Percentiles rank a stretch among this genome's conserved stretches.
Evolutionary conservation across 2,797 vertebrate genomes (phyloP).

Genomic region (Botia almorhae): DNA sequence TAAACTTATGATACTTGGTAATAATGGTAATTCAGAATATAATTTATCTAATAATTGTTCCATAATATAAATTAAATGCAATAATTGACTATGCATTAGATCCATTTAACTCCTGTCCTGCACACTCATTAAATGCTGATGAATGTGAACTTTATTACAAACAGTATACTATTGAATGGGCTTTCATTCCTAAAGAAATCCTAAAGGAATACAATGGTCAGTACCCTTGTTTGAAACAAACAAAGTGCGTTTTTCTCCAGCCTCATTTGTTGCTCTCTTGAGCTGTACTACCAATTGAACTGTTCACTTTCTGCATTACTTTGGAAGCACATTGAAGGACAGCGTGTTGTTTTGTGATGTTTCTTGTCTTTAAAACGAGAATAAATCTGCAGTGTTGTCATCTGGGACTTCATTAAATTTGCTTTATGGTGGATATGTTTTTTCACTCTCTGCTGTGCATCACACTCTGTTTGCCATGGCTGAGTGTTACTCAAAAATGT

Average conservation of each 20-base stretch:
- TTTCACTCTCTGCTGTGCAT: constrained; percentile 69
- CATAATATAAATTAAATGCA: too few relatives aligned
- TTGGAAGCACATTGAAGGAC: constrained; percentile 61
- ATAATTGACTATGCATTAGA: too few relatives aligned
- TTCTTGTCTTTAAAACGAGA: constrained; percentile 65
- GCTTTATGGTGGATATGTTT: constrained; percentile 74
- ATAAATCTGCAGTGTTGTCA: constrained; percentile 66
- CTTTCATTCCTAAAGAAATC: neutral
- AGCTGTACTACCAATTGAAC: neutral
- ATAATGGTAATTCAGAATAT: too few relatives aligned
- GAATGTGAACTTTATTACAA: constrained; percentile 8
- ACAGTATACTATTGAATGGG: neutral
- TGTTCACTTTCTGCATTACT: constrained; percentile 7
- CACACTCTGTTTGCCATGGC: constrained; percentile 73
- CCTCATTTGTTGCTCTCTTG: neutral
- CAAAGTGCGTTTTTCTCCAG: neutral
- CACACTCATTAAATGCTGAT: constrained; percentile 11
- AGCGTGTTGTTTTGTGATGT: constrained; percentile 65
- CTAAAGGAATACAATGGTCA: neutral
- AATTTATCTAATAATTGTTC: too few relatives aligned
- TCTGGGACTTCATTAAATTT: constrained; percentile 82
- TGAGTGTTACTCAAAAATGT: constrained; percentile 71
- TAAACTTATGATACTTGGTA: too few relatives aligned
- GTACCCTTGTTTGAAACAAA: neutral
- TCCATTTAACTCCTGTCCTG: neutral